Evolutionary conservation across 2,113 vertebrate genomes (phyloP).

Genomic region (Hystrix brachyura): DNA sequence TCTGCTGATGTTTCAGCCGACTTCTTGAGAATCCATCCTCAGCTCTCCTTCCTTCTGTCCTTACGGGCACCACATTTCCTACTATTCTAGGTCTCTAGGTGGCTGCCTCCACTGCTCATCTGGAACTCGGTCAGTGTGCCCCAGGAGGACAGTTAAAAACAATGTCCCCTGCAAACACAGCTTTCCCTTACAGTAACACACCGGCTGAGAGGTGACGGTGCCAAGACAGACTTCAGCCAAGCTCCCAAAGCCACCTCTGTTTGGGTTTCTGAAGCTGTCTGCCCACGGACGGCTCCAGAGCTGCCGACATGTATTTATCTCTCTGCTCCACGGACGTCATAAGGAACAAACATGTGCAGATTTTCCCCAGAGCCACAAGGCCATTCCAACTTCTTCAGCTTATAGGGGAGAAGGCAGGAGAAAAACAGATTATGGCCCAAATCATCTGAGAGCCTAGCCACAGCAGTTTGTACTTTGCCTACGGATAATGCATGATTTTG

Average conservation of each 20-base stretch:
- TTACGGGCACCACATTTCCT: not conserved
- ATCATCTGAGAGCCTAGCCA: not conserved
- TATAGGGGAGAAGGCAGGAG: not conserved
- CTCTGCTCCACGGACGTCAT: slow-evolving; percentile 54
- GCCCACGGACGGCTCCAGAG: slow-evolving; percentile 41
- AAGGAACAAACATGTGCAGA: slow-evolving; percentile 21
- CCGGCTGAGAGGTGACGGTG: fast-evolving
- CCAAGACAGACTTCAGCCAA: not conserved
- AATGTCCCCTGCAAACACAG: not conserved
- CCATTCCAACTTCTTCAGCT: slow-evolving; percentile 49
- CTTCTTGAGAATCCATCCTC: slow-evolving; percentile 46
- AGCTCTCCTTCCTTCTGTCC: not conserved
- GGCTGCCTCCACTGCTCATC: not conserved
- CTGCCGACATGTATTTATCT: slow-evolving; percentile 45
- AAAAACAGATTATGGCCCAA: not conserved
- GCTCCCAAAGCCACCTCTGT: slow-evolving; percentile 54
- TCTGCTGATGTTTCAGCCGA: slow-evolving; percentile 17
- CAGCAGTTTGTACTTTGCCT: slow-evolving; percentile 57
- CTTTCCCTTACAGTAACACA: not conserved
- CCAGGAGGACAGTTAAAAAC: fast-evolving
- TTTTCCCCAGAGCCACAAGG: slow-evolving; percentile 1
- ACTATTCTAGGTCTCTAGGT: not conserved
- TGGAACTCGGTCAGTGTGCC: not conserved
- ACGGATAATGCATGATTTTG: not conserved
- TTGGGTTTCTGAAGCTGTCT: slow-evolving; percentile 63